Conservation (phyloP, 2,888 invertebrate species). For the Magallana nippona region DNA sequence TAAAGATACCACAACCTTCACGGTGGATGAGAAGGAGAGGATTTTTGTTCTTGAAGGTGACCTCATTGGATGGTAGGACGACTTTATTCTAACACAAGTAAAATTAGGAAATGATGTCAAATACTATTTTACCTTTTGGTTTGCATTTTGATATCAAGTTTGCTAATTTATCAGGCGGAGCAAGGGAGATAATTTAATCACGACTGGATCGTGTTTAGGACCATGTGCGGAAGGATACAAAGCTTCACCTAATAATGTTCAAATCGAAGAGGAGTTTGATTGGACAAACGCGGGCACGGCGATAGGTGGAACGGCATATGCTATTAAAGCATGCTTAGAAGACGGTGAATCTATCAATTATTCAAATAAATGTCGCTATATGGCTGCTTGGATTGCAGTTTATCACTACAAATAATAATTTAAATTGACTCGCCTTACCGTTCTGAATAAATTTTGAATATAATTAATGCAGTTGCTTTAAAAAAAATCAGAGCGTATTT, state of each 20-base stretch:
- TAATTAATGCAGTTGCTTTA: too few species aligned
- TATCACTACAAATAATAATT: too few species aligned
- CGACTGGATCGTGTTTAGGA: neutral
- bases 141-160: too few species aligned
- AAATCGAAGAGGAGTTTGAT: neutral
- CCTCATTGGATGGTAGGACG: conserved; percentile 11
- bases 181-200: neutral
- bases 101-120: too few species aligned
- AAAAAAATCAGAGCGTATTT: too few species aligned
- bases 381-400: too few species aligned
- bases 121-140: too few species aligned
- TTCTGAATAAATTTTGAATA: too few species aligned
- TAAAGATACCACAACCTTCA: neutral
- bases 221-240: neutral
- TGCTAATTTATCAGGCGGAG: neutral
- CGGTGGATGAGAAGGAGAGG: neutral
- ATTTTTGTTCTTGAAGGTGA: conserved; percentile 2
- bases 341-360: neutral
- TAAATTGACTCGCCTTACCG: too few species aligned
- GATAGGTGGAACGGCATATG: neutral
- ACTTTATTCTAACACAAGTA: too few species aligned
- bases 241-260: neutral
- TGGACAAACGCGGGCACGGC: neutral
- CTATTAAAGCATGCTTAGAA: conserved; percentile 14
- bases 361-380: neutral